These are phyloP conservation scores for Planococcus citri DNA, from an alignment of 1,140 invertebrate species.

Conservation along the genomic window DNA sequence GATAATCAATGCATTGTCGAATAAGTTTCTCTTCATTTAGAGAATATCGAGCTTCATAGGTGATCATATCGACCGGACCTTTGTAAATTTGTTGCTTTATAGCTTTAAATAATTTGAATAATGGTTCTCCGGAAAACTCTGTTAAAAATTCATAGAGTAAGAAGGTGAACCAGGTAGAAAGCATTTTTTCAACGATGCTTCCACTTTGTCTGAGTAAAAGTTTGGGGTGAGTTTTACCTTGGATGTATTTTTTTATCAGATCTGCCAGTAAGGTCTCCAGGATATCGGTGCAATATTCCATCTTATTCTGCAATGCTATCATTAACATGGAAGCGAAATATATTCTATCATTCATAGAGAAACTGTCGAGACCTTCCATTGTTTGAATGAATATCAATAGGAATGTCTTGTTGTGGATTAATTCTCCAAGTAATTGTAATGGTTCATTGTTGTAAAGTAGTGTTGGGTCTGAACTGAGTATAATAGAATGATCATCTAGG, in stretches of 20 bases:
- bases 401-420: slow-evolving; percentile 98
- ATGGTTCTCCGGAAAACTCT: slow-evolving; percentile 90
- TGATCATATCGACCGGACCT: slow-evolving; percentile 96
- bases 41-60: slow-evolving; percentile 94
- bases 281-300: slow-evolving; percentile 99
- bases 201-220: slow-evolving; percentile 83
- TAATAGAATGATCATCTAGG: slow-evolving; percentile 81
- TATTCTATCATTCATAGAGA: slow-evolving; percentile 79
- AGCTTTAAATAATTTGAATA: slow-evolving; percentile 95
- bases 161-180: slow-evolving; percentile 98
- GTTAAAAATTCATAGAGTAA: slow-evolving; percentile 92
- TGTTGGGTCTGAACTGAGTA: slow-evolving; percentile 61
- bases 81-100: slow-evolving; percentile 99
- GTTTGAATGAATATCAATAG: slow-evolving; percentile 92
- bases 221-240: slow-evolving; percentile 96
- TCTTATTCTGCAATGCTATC: slow-evolving; percentile 95
- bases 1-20: slow-evolving; percentile 93
- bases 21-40: slow-evolving; percentile 97
- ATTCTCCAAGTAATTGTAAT: slow-evolving; percentile 79
- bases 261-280: slow-evolving; percentile 92
- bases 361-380: slow-evolving; percentile 89
- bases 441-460: slow-evolving; percentile 84
- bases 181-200: slow-evolving; percentile 98
- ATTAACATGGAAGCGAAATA: slow-evolving; percentile 98
- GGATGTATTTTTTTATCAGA: slow-evolving; percentile 95